A percentile compares a stretch with the other conserved stretches of the same genome.
These are phyloP conservation scores for Popillia japonica DNA, from an alignment of 1,140 invertebrate species.

Conservation along the genomic window DNA sequence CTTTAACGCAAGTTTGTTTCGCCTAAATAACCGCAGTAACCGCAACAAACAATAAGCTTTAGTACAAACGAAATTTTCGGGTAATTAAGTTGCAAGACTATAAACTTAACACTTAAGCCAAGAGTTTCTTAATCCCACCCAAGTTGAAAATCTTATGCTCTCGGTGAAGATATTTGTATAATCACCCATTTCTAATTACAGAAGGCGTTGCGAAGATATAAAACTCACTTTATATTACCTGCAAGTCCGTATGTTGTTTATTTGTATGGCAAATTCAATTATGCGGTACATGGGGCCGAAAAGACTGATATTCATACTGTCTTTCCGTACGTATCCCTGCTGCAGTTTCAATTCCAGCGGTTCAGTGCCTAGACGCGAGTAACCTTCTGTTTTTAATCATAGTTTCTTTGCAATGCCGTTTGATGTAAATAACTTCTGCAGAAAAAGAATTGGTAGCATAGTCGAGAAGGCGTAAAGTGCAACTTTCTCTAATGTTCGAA, in stretches of 20 bases:
- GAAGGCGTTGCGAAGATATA: not conserved
- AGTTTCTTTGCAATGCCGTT: not conserved
- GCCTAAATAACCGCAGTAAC: not conserved
- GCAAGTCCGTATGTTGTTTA: too few species aligned
- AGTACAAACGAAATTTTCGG: not conserved
- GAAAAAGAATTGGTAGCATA: not conserved
- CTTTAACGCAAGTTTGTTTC: not conserved
- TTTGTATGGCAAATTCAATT: too few species aligned
- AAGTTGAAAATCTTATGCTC: not conserved
- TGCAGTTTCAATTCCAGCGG: too few species aligned
- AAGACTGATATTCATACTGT: too few species aligned
- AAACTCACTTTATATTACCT: not conserved
- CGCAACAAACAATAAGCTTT: not conserved
- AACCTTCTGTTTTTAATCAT: not conserved
- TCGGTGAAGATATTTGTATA: not conserved
- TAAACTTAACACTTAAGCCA: not conserved
- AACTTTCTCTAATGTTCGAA: not conserved
- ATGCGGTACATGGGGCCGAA: too few species aligned
- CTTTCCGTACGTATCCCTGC: too few species aligned
- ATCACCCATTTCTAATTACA: not conserved
- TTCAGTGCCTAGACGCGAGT: too few species aligned
- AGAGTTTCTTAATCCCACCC: not conserved
- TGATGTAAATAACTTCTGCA: not conserved
- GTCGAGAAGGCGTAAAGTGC: not conserved
- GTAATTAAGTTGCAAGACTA: not conserved